phyloP scores from a whole-genome alignment of 2,797 vertebrate genomes.

The Coilia nasus region DNA sequence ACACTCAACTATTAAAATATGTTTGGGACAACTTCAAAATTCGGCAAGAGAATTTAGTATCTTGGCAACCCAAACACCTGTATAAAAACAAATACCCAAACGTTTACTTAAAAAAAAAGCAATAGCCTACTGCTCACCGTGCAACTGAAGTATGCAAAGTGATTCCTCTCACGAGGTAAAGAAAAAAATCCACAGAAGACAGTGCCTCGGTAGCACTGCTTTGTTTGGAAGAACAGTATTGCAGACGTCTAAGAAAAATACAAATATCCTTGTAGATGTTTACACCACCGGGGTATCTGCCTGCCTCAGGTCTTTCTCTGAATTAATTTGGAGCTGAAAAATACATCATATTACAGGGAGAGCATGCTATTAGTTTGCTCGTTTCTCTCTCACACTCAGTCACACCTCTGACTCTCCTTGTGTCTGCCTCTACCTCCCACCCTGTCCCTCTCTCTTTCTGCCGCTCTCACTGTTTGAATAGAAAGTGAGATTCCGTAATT shows the following conservation, averaged over 20 bases:
- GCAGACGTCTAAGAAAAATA: constrained; percentile 50
- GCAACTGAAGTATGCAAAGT: constrained; percentile 21
- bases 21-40: background rate
- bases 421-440: constrained; percentile 51
- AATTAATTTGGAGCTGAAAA: constrained; percentile 17
- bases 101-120: background rate
- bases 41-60: background rate
- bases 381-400: constrained; percentile 64
- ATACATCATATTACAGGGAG: constrained; percentile 58
- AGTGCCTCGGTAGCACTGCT: constrained; percentile 65
- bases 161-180: constrained; percentile 67
- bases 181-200: constrained; percentile 66
- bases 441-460: constrained; percentile 65
- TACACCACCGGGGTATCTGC: background rate
- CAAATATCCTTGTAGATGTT: background rate
- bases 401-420: constrained; percentile 74
- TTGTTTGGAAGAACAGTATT: constrained; percentile 53
- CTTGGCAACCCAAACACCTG: background rate
- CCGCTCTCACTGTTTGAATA: constrained; percentile 60
- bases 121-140: constrained; percentile 22
- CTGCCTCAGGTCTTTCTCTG: background rate
- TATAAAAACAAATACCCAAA: background rate
- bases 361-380: constrained; percentile 61
- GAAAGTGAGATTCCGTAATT: constrained; percentile 72
- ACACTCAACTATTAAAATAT: background rate